A percentile compares a stretch with the other conserved stretches of the same genome.
Conservation (phyloP, 1,140 invertebrate species). For the Ptiloglossa arizonensis region DNA sequence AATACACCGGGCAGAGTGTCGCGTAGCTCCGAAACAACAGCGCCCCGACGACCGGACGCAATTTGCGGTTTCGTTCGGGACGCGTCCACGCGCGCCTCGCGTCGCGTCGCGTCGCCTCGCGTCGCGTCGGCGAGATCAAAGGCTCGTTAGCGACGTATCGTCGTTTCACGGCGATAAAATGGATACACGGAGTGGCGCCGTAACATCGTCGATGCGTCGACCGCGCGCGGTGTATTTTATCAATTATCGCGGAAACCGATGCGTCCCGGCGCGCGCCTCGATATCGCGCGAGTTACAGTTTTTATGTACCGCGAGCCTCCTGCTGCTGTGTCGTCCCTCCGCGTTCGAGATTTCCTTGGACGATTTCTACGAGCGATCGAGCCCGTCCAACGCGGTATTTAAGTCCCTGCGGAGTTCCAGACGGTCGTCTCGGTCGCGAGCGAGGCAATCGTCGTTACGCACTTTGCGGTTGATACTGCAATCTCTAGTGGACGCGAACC, state of each 20-base stretch:
- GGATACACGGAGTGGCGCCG: conserved; percentile 17
- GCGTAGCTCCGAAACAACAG: conserved; percentile 9
- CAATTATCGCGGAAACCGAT: background rate
- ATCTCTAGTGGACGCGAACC: conserved; percentile 56
- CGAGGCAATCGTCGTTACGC: conserved; percentile 47
- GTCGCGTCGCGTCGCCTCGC: no score
- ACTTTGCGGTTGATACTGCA: conserved; percentile 59
- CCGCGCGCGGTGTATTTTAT: background rate
- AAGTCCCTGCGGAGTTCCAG: no score
- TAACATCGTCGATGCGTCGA: background rate
- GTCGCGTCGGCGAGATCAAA: conserved; percentile 35
- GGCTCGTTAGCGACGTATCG: conserved; percentile 25
- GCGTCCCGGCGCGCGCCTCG: no score
- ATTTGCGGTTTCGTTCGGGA: conserved; percentile 42
- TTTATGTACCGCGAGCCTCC: no score
- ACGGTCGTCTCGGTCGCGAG: conserved; percentile 1
- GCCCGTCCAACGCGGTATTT: no score
- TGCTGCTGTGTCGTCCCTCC: no score
- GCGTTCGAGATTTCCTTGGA: no score
- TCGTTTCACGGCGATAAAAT: conserved; percentile 23
- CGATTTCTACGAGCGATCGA: no score
- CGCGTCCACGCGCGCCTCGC: conserved; percentile 25
- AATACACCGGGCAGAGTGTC: background rate
- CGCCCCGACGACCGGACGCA: conserved; percentile 34
- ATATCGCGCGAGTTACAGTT: no score